A percentile compares a stretch with the other conserved stretches of the same genome.
phyloP scores from a whole-genome alignment of 1,140 invertebrate genomes.

The Bactericera cockerelli region DNA sequence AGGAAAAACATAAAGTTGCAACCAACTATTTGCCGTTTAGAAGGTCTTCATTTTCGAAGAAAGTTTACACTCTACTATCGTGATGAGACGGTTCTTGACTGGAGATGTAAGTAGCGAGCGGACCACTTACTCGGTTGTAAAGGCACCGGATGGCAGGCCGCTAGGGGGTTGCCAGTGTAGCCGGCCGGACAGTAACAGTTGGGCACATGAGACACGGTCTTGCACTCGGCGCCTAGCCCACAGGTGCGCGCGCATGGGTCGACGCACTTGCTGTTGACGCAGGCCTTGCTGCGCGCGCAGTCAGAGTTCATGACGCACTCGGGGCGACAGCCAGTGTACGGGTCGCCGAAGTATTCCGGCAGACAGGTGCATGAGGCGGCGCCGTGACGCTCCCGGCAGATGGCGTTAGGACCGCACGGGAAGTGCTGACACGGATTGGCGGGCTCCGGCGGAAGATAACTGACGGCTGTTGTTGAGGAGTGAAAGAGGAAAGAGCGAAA shows the following conservation, averaged over 20 bases:
- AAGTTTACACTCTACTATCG: no score
- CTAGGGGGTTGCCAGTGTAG: slow-evolving; percentile 65
- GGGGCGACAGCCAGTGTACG: slow-evolving; percentile 60
- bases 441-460: slow-evolving; percentile 25
- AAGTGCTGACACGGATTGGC: slow-evolving; percentile 55
- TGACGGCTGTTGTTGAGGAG: slow-evolving; percentile 21
- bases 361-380: slow-evolving; percentile 48
- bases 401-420: slow-evolving; percentile 62
- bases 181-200: slow-evolving; percentile 58
- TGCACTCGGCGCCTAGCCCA: slow-evolving; percentile 67
- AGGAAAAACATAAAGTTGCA: no score
- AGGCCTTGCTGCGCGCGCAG: slow-evolving; percentile 62
- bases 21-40: no score
- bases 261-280: slow-evolving; percentile 60
- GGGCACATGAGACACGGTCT: slow-evolving; percentile 69
- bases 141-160: slow-evolving; percentile 37
- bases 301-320: slow-evolving; percentile 68
- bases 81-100: no score
- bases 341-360: slow-evolving; percentile 57
- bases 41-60: no score
- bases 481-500: slow-evolving; percentile 13
- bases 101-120: no score
- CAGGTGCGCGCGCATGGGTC: slow-evolving; percentile 68
- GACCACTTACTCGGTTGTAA: slow-evolving; percentile 20
- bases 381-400: slow-evolving; percentile 37